Base-by-base conservation (phyloP, 2,888 invertebrate genomes). In the Cecidostiba fungosa region DNA sequence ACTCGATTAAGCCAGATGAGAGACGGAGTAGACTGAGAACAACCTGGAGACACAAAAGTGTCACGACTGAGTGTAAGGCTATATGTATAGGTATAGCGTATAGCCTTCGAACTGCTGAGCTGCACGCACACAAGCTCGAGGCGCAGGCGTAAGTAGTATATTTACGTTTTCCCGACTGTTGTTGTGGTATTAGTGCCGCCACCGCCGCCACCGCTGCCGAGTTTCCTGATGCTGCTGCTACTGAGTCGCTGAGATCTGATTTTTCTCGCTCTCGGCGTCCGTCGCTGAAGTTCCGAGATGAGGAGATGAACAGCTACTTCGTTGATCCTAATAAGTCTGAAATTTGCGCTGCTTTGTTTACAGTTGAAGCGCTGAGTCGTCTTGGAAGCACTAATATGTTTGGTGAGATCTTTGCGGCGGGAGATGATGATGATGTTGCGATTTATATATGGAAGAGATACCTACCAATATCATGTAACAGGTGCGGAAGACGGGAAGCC, bases 91-190 rank as follows among this genome's bases (percentile, higher is more conserved):
- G n/a, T n/a, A n/a, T n/a, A n/a, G n/a, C n/a, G n/a, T n/a, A n/a
- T n/a, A n/a, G n/a, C n/a, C n/a, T n/a, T n/a, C n/a, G n/a, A n/a
- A n/a, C 10, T 16, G n/a, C 10, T 54, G 54, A 16, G 26, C 43
- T 29, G 29, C 32, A 47, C n/a, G 69, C 16, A 14, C 12, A 26
- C 43, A 26, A 62, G 36, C 66, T 50, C 47, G 39, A 6, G 47
- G 78, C 84, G 84, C 84, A 84, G 76, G 85, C 81, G 85, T 85
- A 54, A 16, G 85, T 85, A 59, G 54, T 50, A 19, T 59, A 59
- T 85, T 85, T 85, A 85, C 77, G 81, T 70, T 84, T 84, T 79
- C 59, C 78, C 79, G 50, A 72, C 43, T 47, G 43, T 19, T 43
- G 43, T 73, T 12, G 23, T n/a, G 43, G 39, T n/a, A 39, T 70